Base-by-base conservation (phyloP, 1,140 invertebrate genomes). In the Ptiloglossa arizonensis region DNA sequence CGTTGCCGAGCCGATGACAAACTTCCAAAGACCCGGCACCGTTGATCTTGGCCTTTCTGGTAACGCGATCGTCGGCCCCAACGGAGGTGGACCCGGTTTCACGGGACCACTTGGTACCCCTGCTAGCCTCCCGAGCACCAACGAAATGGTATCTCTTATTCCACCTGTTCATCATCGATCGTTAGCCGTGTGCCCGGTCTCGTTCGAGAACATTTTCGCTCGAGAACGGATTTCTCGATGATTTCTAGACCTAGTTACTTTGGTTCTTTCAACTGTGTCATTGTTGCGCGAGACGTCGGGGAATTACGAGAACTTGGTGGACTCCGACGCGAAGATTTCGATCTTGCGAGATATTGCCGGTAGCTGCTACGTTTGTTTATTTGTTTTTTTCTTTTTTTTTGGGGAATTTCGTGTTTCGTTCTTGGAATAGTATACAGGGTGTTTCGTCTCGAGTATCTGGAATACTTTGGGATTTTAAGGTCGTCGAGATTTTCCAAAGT, bases 141-240 rank as follows among this genome's bases (percentile, higher is more conserved):
- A 87, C 72, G 78, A 86, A 91, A 92, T 89, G 92, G 92, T 93
- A 93, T 82, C 77, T 86, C 83, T 86, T 82, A 81, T 85, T 82
- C 57, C 81, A 60, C 83, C 75, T 88, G 54, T 86, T 88, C 67
- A 82, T 82, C 60, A 78, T 81, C 79, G 77, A 77, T 81, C 50
- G 24, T 74, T 73, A 64, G 70, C 44, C 70, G 41, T 48, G n/a
- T 35, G 71, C 35, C 24, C n/a, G 24, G 2, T 57, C 27, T 13
- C 29, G 35, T 24, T 56, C 54, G 64, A 56, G 29, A 38, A 22
- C 19, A 22, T 27, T 41, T 41, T 1, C 32, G 38, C 5, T 57
- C 24, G 19, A 0, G n/a, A 73, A 52, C 41, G 38, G 4, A 15
- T 41, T 41, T 41, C 41, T 9, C 27, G 41, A 41, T 2, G 27